phyloP scores from a whole-genome alignment of 2,113 vertebrate species.

The Atrichornis clamosus region DNA sequence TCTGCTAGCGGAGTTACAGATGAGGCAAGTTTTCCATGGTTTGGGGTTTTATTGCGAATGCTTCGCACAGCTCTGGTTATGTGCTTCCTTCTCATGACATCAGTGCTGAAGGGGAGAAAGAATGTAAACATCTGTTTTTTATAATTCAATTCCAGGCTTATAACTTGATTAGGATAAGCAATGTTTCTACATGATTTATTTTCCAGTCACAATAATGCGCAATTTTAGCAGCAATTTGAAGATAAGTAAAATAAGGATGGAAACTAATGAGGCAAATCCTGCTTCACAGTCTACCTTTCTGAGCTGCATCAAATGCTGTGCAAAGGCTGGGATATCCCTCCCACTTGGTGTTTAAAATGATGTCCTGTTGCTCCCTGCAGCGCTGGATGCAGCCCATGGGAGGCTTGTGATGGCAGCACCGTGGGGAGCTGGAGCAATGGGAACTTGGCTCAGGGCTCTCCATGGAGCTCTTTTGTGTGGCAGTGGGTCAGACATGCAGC shows the following conservation, averaged over 20 bases:
- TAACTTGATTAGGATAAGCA: slow-evolving; percentile 74
- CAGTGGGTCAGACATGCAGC: background rate
- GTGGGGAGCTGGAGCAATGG: background rate
- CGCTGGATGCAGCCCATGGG: rapidly evolving
- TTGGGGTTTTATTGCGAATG: slow-evolving; percentile 48
- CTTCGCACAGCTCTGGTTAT: slow-evolving; percentile 45
- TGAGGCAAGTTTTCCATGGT: slow-evolving; percentile 55
- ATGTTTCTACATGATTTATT: slow-evolving; percentile 71
- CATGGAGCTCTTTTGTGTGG: rapidly evolving
- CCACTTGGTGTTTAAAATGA: background rate
- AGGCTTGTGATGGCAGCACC: background rate
- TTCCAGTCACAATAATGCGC: slow-evolving; percentile 55
- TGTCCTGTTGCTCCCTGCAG: rapidly evolving
- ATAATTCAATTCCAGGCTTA: slow-evolving; percentile 71
- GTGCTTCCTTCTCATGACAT: slow-evolving; percentile 71
- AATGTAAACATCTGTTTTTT: slow-evolving; percentile 81
- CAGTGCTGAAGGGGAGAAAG: slow-evolving; percentile 66
- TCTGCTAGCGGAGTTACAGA: slow-evolving; percentile 4
- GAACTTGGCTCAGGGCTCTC: background rate
- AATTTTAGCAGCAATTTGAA: slow-evolving; percentile 57
- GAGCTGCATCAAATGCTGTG: background rate
- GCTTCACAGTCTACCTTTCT: background rate
- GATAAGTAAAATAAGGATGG: slow-evolving; percentile 15
- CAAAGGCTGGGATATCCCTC: background rate
- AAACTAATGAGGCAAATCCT: background rate